phyloP scores from a whole-genome alignment of 2,113 vertebrate species.

The Carollia perspicillata region DNA sequence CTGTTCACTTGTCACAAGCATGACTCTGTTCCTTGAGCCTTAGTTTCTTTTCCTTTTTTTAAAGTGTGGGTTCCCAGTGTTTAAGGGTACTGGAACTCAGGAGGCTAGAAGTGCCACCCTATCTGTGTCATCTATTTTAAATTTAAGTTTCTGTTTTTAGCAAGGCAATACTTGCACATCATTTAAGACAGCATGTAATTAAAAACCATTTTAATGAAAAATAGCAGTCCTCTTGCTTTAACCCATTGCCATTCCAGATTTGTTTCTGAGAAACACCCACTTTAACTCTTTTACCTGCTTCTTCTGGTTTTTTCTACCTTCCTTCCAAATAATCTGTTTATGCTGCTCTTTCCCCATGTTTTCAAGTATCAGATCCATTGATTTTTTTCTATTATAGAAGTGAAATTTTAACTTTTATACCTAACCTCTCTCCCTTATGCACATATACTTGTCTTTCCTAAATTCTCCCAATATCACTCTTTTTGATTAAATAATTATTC shows the following conservation, averaged over 20 bases:
- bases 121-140: background rate
- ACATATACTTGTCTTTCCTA: background rate
- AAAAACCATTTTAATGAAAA: background rate
- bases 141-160: background rate
- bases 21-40: constrained; percentile 90
- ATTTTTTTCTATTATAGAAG: background rate
- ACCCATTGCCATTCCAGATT: background rate
- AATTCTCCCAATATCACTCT: background rate
- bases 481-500: background rate
- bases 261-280: background rate
- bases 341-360: background rate
- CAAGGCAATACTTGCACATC: background rate
- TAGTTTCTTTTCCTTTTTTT: constrained; percentile 53
- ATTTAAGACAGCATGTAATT: background rate
- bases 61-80: background rate
- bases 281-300: background rate
- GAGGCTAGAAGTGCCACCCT: background rate
- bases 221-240: background rate
- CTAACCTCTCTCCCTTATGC: background rate
- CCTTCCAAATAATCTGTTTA: background rate
- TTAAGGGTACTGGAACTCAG: background rate
- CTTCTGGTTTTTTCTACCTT: background rate
- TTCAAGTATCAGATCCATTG: background rate
- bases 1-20: constrained; percentile 85
- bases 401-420: background rate